Percentiles rank a stretch among this genome's conserved stretches.
phyloP scores from a whole-genome alignment of 1,140 invertebrate species.

The Centruroides sculpturatus region DNA sequence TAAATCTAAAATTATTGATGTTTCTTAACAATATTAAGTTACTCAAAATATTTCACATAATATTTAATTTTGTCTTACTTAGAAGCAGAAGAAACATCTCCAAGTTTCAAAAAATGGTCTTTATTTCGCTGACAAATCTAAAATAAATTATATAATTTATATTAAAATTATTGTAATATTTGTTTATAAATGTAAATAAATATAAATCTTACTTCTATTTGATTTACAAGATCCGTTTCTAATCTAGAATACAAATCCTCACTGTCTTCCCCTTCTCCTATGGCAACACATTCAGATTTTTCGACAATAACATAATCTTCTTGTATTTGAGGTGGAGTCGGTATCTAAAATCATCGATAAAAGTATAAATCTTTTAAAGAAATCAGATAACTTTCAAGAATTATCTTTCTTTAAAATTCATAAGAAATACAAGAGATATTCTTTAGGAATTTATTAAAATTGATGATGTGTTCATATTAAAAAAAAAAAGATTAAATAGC shows the following conservation, averaged over 20 bases:
- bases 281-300: constrained; percentile 39
- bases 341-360: constrained; percentile 39
- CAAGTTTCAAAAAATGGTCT: constrained; percentile 79
- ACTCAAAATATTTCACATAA: neutral
- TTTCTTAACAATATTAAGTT: too few species aligned
- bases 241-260: constrained; percentile 53
- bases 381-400: too few species aligned
- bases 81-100: constrained; percentile 54
- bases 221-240: constrained; percentile 65
- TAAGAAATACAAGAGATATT: too few species aligned
- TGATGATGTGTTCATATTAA: too few species aligned
- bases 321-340: constrained; percentile 59
- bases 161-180: too few species aligned
- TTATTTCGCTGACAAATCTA: constrained; percentile 68
- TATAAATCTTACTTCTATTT: constrained; percentile 44
- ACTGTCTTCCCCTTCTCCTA: constrained; percentile 24
- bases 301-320: constrained; percentile 52
- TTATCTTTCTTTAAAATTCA: too few species aligned
- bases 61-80: constrained; percentile 41
- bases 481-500: too few species aligned
- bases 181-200: neutral
- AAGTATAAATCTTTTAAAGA: neutral
- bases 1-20: too few species aligned
- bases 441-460: too few species aligned
- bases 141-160: too few species aligned